Conservation (phyloP, 2,888 invertebrate genomes). For the Agriopis marginaria region DNA sequence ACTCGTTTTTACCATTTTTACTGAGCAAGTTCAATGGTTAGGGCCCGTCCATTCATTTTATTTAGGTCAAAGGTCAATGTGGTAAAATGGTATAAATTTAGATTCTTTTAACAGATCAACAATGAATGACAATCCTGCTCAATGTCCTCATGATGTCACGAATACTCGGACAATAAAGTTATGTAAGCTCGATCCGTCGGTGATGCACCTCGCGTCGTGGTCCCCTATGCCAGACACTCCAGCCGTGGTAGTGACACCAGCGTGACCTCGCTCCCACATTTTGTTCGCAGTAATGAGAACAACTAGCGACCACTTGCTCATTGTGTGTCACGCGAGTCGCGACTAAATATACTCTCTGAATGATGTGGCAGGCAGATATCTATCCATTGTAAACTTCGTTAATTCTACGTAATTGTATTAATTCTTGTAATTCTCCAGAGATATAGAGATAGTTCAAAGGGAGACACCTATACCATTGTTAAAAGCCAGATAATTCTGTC, state of each 20-base stretch:
- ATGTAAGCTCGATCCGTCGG: neutral
- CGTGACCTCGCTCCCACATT: conserved; percentile 54
- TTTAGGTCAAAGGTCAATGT: neutral
- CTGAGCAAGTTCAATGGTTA: no score
- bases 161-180: neutral
- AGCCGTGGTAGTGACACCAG: conserved; percentile 11
- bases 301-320: conserved; percentile 16
- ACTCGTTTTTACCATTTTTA: no score
- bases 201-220: conserved; percentile 4
- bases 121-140: neutral
- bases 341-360: conserved; percentile 32
- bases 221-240: conserved; percentile 51
- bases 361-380: neutral
- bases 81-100: neutral
- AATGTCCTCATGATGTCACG: neutral
- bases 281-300: conserved; percentile 40
- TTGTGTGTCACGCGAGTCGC: conserved; percentile 34
- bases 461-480: no score
- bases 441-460: neutral
- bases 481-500: neutral
- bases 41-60: no score
- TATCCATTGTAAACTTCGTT: neutral
- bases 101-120: no score
- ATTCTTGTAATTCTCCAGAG: neutral
- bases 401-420: neutral